phyloP scores from a whole-genome alignment of 2,113 vertebrate species.

The Ia io region DNA sequence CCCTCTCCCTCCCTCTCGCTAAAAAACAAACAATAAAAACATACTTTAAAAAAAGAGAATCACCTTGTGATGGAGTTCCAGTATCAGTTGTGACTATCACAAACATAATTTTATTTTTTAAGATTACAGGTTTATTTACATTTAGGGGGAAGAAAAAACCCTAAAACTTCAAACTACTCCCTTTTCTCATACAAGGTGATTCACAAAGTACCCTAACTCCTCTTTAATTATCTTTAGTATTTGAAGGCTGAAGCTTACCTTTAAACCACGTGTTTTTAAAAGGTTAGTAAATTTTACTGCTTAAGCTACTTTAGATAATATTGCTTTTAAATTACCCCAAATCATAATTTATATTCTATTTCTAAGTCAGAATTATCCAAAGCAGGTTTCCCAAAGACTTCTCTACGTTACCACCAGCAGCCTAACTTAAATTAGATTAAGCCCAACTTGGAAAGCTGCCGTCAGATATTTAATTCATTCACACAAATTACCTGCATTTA shows the following conservation, averaged over 20 bases:
- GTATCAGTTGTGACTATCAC: not conserved
- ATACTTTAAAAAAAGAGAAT: not conserved
- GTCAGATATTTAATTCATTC: not conserved
- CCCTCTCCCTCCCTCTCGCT: no score
- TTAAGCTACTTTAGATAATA: conserved; percentile 12
- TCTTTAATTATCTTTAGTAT: not conserved
- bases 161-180: not conserved
- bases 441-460: not conserved
- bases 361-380: conserved; percentile 6
- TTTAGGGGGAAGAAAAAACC: not conserved
- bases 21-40: not conserved
- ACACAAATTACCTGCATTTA: not conserved
- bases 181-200: not conserved
- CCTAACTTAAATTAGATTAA: not conserved
- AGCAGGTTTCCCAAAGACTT: not conserved
- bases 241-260: not conserved
- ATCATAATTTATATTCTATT: not conserved
- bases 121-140: not conserved
- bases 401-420: not conserved
- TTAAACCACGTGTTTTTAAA: not conserved
- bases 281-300: not conserved
- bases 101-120: not conserved
- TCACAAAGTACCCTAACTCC: not conserved
- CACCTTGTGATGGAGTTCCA: not conserved
- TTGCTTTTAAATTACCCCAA: conserved; percentile 8